Base-by-base conservation (phyloP, 1,140 invertebrate species). In the Brachionus manjavacas region DNA sequence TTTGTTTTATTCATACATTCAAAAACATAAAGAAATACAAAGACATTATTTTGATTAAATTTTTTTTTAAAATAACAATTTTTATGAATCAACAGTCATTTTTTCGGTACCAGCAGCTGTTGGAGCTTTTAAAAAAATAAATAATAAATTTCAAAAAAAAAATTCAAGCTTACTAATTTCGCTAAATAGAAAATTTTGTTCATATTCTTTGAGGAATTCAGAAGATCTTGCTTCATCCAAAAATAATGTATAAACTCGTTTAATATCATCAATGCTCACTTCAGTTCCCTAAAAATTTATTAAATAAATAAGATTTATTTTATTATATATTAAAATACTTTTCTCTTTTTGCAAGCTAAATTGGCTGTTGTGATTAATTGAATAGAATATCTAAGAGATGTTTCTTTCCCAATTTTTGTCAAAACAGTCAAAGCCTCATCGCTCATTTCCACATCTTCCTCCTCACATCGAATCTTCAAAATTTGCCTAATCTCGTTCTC, bases 361-460 rank as follows among this genome's bases (percentile, higher is more conserved):
- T 94, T 94, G 0, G 97, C 94, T 0, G 95, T 95, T 46, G 96
- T 97, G 85, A 99, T 99, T 4, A 99, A 91, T 88, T 99, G 97
- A 89, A 99, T 99, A n/a, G 96, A 94, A 90, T 99, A 99, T 84
- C 96, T 92, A 1, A 98, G 91, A 3, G 96, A 96, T 0, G 96
- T 97, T 88, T 97, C 95, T 28, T 93, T 92, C 12, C 95, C 96
- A 68, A 99, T 96, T 39, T 94, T 92, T 0, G 96, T 97, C 20
- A 99, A 90, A 12, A 98, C 94, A 0, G 93, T 93, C 49, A 99
- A 88, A 0, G 96, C 97, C 89, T 98, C 96, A 35, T 94, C 93
- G 4, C 93, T 92, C 92, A 99, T 95, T 87, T 97, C 94, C 87
- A 96, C 96, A 90, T 98, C 96, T 89, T 99, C 97, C 88, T 99